Evolutionary conservation across 2,888 invertebrate genomes (phyloP).

Genomic region (Halictus ligatus): DNA sequence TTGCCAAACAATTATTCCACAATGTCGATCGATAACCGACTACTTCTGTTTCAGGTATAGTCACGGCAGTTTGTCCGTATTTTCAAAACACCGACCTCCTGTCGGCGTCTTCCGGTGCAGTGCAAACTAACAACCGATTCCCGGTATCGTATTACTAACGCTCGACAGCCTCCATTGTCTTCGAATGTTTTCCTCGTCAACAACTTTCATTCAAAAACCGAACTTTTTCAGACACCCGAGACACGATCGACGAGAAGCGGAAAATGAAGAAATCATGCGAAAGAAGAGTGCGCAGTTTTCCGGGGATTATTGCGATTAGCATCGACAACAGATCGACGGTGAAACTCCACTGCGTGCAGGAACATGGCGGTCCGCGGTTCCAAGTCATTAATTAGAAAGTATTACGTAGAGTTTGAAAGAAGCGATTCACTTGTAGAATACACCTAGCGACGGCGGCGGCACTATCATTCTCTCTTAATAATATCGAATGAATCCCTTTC

Average conservation of each 20-base stretch:
- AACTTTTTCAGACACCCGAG: background rate
- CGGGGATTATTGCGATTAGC: background rate
- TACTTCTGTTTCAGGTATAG: background rate
- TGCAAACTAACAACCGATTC: background rate
- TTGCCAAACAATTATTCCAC: background rate
- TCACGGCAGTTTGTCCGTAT: background rate
- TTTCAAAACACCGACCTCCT: background rate
- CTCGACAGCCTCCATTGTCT: background rate
- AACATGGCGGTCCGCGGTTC: background rate
- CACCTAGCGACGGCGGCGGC: background rate
- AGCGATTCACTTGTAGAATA: background rate
- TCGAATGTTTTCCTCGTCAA: background rate
- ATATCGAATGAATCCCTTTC: background rate
- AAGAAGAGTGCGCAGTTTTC: background rate
- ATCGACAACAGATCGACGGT: background rate
- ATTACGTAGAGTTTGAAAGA: background rate
- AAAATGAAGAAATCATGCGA: background rate
- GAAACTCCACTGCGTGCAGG: background rate
- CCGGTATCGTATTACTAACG: background rate
- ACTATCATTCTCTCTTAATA: background rate
- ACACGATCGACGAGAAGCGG: background rate
- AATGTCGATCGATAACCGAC: background rate
- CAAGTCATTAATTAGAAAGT: slow-evolving; percentile 23
- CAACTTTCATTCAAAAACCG: background rate
- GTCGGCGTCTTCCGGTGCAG: background rate